These are phyloP conservation scores for Lepus europaeus DNA, from an alignment of 2,113 vertebrate species.

Conservation along the genomic window DNA sequence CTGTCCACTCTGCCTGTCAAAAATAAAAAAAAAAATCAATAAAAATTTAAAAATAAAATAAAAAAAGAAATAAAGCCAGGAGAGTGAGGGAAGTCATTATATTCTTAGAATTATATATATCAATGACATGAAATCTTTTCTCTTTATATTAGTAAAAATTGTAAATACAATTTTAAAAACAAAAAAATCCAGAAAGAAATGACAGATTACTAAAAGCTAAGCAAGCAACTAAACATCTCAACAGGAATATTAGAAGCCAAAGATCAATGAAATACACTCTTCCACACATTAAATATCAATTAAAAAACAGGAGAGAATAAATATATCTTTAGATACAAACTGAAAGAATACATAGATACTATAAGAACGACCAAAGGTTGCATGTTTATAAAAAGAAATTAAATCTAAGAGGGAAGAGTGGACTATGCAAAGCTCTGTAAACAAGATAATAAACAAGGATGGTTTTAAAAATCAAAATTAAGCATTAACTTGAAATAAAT, in stretches of 20 bases:
- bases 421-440: background rate
- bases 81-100: too few relatives aligned
- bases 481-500: background rate
- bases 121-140: too few relatives aligned
- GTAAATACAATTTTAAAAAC: background rate
- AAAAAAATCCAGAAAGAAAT: conserved; percentile 43
- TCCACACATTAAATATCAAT: conserved; percentile 24
- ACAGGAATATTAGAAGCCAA: background rate
- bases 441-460: background rate
- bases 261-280: background rate
- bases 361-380: background rate
- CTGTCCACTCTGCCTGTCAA: too few relatives aligned
- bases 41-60: too few relatives aligned
- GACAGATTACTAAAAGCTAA: background rate
- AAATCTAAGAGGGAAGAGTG: background rate
- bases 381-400: background rate
- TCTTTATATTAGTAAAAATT: too few relatives aligned
- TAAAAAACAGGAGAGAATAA: background rate
- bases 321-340: conserved; percentile 31
- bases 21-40: too few relatives aligned
- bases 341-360: background rate
- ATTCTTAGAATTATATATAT: too few relatives aligned
- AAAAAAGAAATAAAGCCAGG: too few relatives aligned
- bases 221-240: conserved; percentile 1
- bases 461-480: conserved; percentile 34